Base-by-base conservation (phyloP, 92 coral and sea anemone species). In the Parazoanthus swiftii region DNA sequence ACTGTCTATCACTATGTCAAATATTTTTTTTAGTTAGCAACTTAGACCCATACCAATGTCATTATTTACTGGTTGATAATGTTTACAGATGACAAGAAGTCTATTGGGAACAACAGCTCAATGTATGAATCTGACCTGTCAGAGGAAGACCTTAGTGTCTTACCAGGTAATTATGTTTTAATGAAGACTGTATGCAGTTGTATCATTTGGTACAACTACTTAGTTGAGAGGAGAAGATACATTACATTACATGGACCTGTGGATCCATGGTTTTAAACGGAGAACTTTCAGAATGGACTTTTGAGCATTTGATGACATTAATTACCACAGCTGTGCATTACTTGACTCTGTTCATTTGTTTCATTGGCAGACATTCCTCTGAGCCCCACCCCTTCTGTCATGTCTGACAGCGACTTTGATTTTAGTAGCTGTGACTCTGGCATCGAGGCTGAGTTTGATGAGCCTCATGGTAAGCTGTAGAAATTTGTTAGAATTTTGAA, bases 371-470 rank as follows among this genome's bases (percentile, higher is more conserved):
- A 75, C 42, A 43, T 75, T 36, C 50, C 42, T 5, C 83, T 37
- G 33, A 25, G 38, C 46, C 46, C 71, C 3, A 1, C 37, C 71
- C 67, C 44, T 13, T 90, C 95, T 50, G 76, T 91, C 18, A 79
- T 94, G 63, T 90, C 93, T 18, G 96, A 94, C 20, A 86, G 91
- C 37, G 92, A 91, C 51, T 93, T 92, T 29, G 81, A 91, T 71
- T 94, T 93, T 36, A 82, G 93, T 67, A 93, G 95, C 82, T 93
- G 88, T 89, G 99, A 96, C 70, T 97, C 99, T 16, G 99, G 99
- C 39, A 97, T 97, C 72, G 99, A 97, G 59, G 99, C 98, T 33
- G 99, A 97, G 78, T 92, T 97, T 85, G 98, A 95, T 77, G 99
- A 96, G 56, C 70, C 72, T 37, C 92, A 91, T 70, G 99, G 99